Conservation (phyloP, 2,113 vertebrate genomes). For the Silurus glanis region DNA sequence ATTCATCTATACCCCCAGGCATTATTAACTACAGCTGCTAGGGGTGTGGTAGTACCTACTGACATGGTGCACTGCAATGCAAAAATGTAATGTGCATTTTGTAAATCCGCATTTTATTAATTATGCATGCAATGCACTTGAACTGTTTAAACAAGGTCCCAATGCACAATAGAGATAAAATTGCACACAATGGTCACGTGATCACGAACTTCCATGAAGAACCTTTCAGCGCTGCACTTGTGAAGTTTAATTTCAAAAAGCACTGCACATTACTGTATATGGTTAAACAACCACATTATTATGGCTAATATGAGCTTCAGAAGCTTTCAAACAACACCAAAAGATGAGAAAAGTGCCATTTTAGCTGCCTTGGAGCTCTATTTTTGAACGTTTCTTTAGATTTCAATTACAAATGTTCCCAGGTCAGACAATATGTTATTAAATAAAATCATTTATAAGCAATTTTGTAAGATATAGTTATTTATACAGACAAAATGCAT, state of each 20-base stretch:
- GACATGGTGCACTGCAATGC: not conserved
- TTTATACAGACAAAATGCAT: not conserved
- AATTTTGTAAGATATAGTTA: not conserved
- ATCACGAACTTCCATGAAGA: not conserved
- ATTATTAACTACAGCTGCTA: not conserved
- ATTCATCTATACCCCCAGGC: not conserved
- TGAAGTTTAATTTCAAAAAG: not conserved
- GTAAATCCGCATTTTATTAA: not conserved
- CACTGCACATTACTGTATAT: not conserved
- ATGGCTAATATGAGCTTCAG: not conserved
- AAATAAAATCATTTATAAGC: not conserved
- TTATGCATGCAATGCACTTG: not conserved
- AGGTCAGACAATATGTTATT: not conserved
- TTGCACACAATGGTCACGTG: not conserved
- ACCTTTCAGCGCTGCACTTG: not conserved
- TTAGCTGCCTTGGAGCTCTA: constrained; percentile 1
- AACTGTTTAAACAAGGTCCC: not conserved
- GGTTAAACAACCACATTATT: not conserved
- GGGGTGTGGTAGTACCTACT: not conserved
- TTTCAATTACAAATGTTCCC: not conserved
- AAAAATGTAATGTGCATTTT: not conserved
- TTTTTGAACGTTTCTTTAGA: not conserved
- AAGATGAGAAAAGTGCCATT: not conserved
- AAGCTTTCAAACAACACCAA: not conserved
- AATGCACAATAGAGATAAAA: not conserved